Base-by-base conservation (phyloP, 2,113 vertebrate genomes). In the Cathartes aura region DNA sequence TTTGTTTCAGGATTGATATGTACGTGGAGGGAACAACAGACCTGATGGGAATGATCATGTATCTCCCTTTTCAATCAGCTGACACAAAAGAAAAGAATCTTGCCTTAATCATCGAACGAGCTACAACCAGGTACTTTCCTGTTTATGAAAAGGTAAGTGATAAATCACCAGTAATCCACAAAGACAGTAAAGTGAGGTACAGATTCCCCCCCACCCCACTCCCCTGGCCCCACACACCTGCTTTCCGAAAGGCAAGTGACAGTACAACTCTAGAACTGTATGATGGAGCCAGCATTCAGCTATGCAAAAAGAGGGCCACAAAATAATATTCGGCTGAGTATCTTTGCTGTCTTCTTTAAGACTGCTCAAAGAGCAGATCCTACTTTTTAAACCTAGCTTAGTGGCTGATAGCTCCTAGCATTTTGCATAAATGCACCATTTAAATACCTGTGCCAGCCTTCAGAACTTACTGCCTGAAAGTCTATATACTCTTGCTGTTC, bases 131-230 rank as follows among this genome's bases (percentile, higher is more conserved):
- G 73, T 99, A 98, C 90, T 98, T 99, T 20, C 99, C 99, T 45
- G 98, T 98, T 90, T 99, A 98, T 97, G 99, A 99, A 96, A 99
- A 99, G 98, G 99, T 99, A 94, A 81, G 92, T 48, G 50, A 34
- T 34, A 53, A 58, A 80, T 79, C n/a, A 79, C 27, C 30, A 43
- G 21, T 12, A 55, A 23, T 47, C 67, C 45, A 63, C 32, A 62
- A 52, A 91, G 88, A 32, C 29, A 62, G 52, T 64, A 34, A 53
- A 60, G n/a, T 29, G 11, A 36, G 27, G 59, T 67, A n/a, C 13
- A 93, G 59, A 43, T 36, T 78, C 2, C 7, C 18, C 9, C 2
- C 7, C 3, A 4, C 7, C 20, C 17, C 18, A 22, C 5, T 90
- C 13, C 8, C 3, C 7, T 55, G 19, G 27, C 29, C 6, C 23